Conservation (phyloP, 2,888 invertebrate species). For the Pseudococcus jackbeardsleyi region DNA sequence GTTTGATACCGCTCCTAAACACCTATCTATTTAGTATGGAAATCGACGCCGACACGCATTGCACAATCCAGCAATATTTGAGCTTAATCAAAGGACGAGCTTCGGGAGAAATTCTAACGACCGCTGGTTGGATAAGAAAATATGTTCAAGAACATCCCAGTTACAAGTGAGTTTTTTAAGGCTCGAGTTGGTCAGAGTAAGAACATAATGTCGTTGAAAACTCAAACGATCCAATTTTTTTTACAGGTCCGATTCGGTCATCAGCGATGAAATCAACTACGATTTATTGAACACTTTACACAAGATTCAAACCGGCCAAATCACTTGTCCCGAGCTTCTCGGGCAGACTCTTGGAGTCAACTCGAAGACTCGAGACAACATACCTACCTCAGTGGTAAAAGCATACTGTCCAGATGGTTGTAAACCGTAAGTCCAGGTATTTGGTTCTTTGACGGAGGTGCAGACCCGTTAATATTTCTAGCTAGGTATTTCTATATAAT, state of each 20-base stretch:
- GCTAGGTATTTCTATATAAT: not conserved
- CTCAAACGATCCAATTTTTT: not conserved
- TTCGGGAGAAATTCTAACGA: slow-evolving; percentile 90
- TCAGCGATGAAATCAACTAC: slow-evolving; percentile 90
- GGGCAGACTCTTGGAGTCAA: slow-evolving; percentile 77
- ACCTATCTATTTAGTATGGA: slow-evolving; percentile 96
- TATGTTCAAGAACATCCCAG: slow-evolving; percentile 90
- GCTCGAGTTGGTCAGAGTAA: not conserved
- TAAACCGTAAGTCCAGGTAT: not conserved
- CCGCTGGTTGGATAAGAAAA: slow-evolving; percentile 94
- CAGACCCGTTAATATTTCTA: not conserved
- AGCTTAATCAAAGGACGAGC: slow-evolving; percentile 90
- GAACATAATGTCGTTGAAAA: not conserved
- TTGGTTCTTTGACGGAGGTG: not conserved
- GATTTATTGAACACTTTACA: slow-evolving; percentile 86
- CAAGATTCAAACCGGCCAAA: slow-evolving; percentile 79
- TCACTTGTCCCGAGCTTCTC: slow-evolving; percentile 81
- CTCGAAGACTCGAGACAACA: slow-evolving; percentile 87
- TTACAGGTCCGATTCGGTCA: slow-evolving; percentile 85
- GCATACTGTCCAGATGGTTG: slow-evolving; percentile 65
- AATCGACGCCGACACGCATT: slow-evolving; percentile 97
- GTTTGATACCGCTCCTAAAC: slow-evolving; percentile 92
- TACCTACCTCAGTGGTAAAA: slow-evolving; percentile 79
- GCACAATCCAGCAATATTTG: slow-evolving; percentile 96
- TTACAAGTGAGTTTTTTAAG: slow-evolving; percentile 79